Conservation (phyloP, 2,113 vertebrate species). For the Meriones unguiculatus region DNA sequence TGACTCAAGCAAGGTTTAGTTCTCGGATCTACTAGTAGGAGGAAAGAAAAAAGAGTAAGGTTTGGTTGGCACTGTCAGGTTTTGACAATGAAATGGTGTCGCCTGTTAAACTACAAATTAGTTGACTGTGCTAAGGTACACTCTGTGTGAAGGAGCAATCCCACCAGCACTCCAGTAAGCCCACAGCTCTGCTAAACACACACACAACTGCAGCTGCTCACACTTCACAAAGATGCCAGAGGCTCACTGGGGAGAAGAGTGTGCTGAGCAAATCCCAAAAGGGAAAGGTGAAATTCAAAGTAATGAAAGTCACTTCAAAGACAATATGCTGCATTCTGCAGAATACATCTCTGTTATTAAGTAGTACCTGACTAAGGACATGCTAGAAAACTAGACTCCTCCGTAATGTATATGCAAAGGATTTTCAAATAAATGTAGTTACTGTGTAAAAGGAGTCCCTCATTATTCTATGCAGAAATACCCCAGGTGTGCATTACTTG, state of each 20-base stretch:
- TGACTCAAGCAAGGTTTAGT: neutral
- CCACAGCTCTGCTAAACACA: neutral
- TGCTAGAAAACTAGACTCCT: neutral
- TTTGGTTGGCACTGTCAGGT: neutral
- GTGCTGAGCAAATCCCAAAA: neutral
- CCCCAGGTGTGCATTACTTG: neutral
- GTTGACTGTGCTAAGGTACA: neutral
- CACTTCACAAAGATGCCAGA: neutral
- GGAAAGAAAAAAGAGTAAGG: neutral
- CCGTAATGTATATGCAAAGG: neutral
- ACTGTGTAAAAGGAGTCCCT: neutral
- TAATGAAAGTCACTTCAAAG: neutral
- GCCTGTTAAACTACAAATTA: neutral
- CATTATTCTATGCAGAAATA: neutral
- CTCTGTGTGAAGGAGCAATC: neutral
- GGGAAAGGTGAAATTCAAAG: slow-evolving; percentile 5
- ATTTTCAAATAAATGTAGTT: neutral
- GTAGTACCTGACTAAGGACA: neutral
- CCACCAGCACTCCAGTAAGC: neutral
- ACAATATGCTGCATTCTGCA: neutral
- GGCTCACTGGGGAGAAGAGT: neutral
- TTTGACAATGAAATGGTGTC: neutral
- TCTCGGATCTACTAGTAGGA: neutral
- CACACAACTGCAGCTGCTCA: neutral
- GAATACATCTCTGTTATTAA: neutral